Percentiles rank a stretch among this genome's conserved stretches.
phyloP scores from a whole-genome alignment of 1,140 invertebrate genomes.

The Atta texana region DNA sequence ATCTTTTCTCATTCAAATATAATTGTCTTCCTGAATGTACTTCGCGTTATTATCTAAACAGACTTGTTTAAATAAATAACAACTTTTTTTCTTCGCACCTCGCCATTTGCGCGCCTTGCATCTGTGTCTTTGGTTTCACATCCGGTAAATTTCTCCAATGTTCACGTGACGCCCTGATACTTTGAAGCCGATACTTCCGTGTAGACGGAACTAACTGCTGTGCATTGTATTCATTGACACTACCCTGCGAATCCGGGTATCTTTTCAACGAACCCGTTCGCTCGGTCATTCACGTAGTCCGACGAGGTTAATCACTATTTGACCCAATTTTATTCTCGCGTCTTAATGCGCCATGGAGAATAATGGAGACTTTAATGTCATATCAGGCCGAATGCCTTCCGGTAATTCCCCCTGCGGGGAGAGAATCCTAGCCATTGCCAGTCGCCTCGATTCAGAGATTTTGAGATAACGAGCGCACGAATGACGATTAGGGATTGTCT shows the following conservation, averaged over 20 bases:
- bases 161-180: not conserved
- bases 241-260: constrained; percentile 20
- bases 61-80: constrained; percentile 10
- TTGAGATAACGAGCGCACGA: constrained; percentile 67
- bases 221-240: constrained; percentile 59
- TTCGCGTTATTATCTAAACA: not conserved
- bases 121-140: constrained; percentile 24
- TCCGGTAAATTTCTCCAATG: not conserved
- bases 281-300: constrained; percentile 60
- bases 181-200: constrained; percentile 40
- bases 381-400: constrained; percentile 65
- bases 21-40: not conserved
- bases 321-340: constrained; percentile 84
- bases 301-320: constrained; percentile 85
- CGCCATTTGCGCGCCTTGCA: not conserved
- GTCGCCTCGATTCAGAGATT: constrained; percentile 56
- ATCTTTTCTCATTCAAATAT: not conserved
- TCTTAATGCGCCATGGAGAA: constrained; percentile 77
- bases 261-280: constrained; percentile 62
- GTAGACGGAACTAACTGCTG: constrained; percentile 20
- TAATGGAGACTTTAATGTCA: constrained; percentile 76
- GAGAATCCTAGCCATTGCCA: constrained; percentile 30
- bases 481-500: constrained; percentile 72
- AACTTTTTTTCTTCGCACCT: constrained; percentile 16
- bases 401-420: constrained; percentile 49